Conservation (phyloP, 2,113 vertebrate genomes). For the Gambusia affinis region DNA sequence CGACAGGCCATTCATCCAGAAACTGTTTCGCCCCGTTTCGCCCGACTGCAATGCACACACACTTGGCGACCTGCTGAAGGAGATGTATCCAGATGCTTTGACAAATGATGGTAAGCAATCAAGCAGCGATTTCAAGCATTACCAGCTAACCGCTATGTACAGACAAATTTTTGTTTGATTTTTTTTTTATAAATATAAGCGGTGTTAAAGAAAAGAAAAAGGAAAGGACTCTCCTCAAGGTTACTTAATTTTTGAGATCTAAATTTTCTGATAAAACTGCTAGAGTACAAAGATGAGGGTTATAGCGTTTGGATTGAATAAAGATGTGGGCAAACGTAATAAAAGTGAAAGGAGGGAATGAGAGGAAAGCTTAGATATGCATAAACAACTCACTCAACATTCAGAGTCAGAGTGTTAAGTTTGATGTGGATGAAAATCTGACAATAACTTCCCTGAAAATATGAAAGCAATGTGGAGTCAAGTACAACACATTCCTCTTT, state of each 20-base stretch:
- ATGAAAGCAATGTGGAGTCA: background rate
- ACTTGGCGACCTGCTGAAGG: slow-evolving; percentile 91
- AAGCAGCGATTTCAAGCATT: background rate
- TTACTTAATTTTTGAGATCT: slow-evolving; percentile 40
- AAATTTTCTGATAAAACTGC: slow-evolving; percentile 34
- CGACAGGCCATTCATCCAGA: slow-evolving; percentile 95
- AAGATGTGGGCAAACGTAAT: background rate
- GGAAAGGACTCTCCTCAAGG: background rate
- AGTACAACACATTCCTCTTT: background rate
- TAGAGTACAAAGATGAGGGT: background rate
- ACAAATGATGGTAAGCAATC: slow-evolving; percentile 84
- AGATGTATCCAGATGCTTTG: slow-evolving; percentile 87
- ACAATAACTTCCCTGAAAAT: background rate
- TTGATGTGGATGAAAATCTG: background rate
- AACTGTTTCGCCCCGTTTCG: slow-evolving; percentile 91
- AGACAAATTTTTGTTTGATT: background rate
- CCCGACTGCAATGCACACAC: slow-evolving; percentile 88
- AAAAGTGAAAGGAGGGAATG: background rate
- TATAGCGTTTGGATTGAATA: slow-evolving; percentile 23
- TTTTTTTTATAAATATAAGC: background rate
- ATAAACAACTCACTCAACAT: background rate
- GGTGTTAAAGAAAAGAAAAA: background rate
- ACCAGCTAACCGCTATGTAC: background rate
- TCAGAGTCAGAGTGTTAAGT: background rate
- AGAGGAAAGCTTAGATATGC: background rate